Evolutionary conservation across 2,888 invertebrate genomes (phyloP), one percentile per base, ranked within the genome.

Genomic region (Andrena hattorfiana): DNA sequence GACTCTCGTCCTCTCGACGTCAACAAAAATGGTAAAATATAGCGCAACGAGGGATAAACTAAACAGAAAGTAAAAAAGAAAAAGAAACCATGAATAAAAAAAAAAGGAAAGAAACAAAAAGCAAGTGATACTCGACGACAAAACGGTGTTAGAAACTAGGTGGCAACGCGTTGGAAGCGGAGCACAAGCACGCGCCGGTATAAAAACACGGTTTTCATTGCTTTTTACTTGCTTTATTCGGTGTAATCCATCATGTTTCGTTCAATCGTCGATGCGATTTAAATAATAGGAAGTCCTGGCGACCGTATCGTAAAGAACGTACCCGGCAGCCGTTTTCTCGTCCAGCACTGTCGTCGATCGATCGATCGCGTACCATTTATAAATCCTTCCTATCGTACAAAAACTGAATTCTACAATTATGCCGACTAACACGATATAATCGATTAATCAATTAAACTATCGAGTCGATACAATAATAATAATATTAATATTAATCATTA

Each of bases 371-470:
- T 67, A 20, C 30, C 68, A 56, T n/a, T 49, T n/a, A 54, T 81
- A 68, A 35, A 80, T 56, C 49, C 28, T 69, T 66, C 62, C 70
- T 90, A 90, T 78, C 89, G 89, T 92, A 91, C 87, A 92, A 92
- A 92, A 92, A 85, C 74, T 88, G 90, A 91, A 92, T 92, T 23
- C 87, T 90, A 91, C 90, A 91, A 86, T 91, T 91, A 92, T 89
- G 90, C 87, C 89, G 92, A 90, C 91, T 91, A 91, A 91, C 89
- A 90, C 90, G 90, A 90, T 90, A 82, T 67, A 86, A 90, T 91
- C 90, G 89, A 90, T 90, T 91, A 92, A 90, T 92, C 87, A 90
- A 92, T 93, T 91, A 92, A 93, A 92, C 92, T 92, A 93, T 92
- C 89, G 90, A 91, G 80, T 90, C 90, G 88, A 90, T 91, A 92